A percentile compares a stretch with the other conserved stretches of the same genome.
These are phyloP conservation scores for Chascanopsetta lugubris DNA, from an alignment of 2,113 vertebrate genomes.

Conservation along the genomic window DNA sequence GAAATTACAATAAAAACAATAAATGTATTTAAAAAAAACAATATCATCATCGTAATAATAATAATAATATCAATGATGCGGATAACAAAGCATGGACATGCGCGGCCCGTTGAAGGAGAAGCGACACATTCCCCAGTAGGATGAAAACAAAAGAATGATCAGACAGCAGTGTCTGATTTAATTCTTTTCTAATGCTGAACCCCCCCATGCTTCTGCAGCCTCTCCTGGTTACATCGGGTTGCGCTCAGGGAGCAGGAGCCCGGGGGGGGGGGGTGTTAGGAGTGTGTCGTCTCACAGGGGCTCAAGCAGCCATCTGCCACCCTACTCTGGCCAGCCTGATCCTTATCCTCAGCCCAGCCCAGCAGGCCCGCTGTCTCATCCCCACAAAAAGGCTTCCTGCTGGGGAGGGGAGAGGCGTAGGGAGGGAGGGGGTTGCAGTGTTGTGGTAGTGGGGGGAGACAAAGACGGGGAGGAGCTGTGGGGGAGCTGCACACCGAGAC, in stretches of 20 bases:
- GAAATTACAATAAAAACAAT: conserved; percentile 60
- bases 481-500: conserved; percentile 48
- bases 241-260: conserved; percentile 48
- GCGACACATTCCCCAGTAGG: conserved; percentile 58
- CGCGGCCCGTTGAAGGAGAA: conserved; percentile 52
- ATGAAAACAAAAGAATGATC: conserved; percentile 67
- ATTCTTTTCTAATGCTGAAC: conserved; percentile 45
- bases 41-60: conserved; percentile 56
- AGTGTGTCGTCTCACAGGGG: conserved; percentile 85
- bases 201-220: not conserved
- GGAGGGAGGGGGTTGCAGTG: not conserved
- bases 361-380: conserved; percentile 71
- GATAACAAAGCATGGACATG: conserved; percentile 60
- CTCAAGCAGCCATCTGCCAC: conserved; percentile 90
- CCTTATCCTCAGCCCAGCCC: conserved; percentile 67
- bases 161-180: conserved; percentile 57
- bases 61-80: conserved; percentile 55
- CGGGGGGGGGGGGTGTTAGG: conserved; percentile 54
- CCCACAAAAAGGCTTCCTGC: conserved; percentile 69
- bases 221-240: conserved; percentile 22
- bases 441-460: no score
- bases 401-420: conserved; percentile 19
- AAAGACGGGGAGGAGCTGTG: conserved; percentile 54
- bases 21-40: conserved; percentile 70
- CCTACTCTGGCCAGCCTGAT: conserved; percentile 71